phyloP scores from a whole-genome alignment of 2,113 vertebrate genomes.

The Rhinoptilus africanus region DNA sequence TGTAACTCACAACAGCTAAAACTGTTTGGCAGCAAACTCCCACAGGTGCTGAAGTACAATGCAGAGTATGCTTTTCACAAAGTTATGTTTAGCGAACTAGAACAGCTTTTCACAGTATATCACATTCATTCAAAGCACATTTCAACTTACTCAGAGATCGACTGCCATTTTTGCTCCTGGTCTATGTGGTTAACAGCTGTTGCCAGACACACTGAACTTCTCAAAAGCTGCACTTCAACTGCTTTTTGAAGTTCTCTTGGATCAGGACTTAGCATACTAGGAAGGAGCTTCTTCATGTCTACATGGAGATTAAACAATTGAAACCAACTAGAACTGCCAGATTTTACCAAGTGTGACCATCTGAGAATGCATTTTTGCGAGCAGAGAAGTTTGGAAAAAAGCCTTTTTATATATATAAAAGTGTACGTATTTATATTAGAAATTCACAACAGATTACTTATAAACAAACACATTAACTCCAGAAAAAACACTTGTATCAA shows the following conservation, averaged over 20 bases:
- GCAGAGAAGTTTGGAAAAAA: not conserved
- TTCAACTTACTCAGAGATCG: slow-evolving; percentile 86
- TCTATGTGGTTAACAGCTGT: slow-evolving; percentile 78
- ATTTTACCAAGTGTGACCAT: not conserved
- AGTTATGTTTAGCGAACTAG: not conserved
- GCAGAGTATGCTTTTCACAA: not conserved
- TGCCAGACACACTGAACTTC: slow-evolving; percentile 88
- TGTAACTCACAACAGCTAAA: not conserved
- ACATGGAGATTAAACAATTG: slow-evolving; percentile 20
- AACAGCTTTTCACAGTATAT: not conserved
- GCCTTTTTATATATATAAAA: fast-evolving
- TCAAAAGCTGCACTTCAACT: slow-evolving; percentile 94
- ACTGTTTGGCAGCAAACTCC: not conserved
- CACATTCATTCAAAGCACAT: not conserved
- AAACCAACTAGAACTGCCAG: not conserved
- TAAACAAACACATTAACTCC: not conserved
- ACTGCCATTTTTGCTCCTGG: slow-evolving; percentile 83
- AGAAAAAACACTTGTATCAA: not conserved
- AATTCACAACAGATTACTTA: not conserved
- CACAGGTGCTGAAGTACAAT: not conserved
- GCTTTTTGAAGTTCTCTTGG: slow-evolving; percentile 95
- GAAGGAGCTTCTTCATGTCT: slow-evolving; percentile 97
- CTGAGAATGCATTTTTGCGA: not conserved
- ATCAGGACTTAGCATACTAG: slow-evolving; percentile 91
- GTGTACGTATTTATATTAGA: not conserved